Conservation (phyloP, 1,140 invertebrate genomes). For the Mercenaria mercenaria region DNA sequence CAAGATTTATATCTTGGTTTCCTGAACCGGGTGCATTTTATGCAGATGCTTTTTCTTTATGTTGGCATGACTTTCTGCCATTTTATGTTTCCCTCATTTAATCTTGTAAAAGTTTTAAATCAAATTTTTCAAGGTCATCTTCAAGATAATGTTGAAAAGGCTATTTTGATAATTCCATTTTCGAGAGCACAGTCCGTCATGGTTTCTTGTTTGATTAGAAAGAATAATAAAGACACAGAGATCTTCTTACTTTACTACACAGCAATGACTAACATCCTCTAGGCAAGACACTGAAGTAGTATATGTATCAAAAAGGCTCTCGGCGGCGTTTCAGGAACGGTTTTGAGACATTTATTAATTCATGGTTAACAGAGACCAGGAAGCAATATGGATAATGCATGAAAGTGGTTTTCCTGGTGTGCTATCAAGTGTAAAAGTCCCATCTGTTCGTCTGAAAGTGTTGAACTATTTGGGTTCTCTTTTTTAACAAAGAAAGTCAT, state of each 20-base stretch:
- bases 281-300: not conserved
- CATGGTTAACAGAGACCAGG: not conserved
- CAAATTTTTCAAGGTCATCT: conserved; percentile 15
- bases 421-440: not conserved
- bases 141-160: conserved; percentile 10
- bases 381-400: conserved; percentile 30
- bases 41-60: conserved; percentile 25
- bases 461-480: not conserved
- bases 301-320: not conserved
- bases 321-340: not conserved
- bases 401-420: not conserved
- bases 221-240: not conserved
- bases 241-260: not conserved
- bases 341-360: not conserved
- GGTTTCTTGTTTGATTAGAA: conserved; percentile 21
- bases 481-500: not conserved
- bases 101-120: not conserved
- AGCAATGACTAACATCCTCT: not conserved
- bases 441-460: not conserved
- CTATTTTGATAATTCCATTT: conserved; percentile 5
- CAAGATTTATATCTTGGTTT: conserved; percentile 38
- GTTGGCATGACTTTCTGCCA: not conserved
- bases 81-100: conserved; percentile 46
- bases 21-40: conserved; percentile 17
- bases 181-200: conserved; percentile 21